Evolutionary conservation across 1,140 invertebrate species (phyloP), one percentile per base, ranked within the genome.

Genomic region (Solenopsis invicta): DNA sequence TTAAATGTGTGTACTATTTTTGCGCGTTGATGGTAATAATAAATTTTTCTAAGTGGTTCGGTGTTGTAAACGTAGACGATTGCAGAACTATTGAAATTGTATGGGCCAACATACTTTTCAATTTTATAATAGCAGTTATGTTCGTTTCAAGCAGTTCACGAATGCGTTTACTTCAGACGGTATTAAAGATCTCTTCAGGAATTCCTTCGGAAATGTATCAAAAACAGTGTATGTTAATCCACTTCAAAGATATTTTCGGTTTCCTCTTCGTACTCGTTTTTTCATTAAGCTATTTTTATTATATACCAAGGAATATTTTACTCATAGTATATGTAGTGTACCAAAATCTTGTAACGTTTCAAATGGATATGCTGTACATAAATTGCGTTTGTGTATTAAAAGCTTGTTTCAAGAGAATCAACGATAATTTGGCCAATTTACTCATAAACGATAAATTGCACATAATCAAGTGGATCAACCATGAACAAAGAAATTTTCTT

Each of bases 291-390:
- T 64, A 8, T 93, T 76, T 48, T n/a, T 1, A 54, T 6, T 8
- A 81, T 5, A 9, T 16, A 5, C 24, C n/a, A n/a, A n/a, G n/a
- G n/a, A 9, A 71, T 6, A 16, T 80, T 0, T 0, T 87, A 1
- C 3, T 2, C 0, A 90, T 91, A 69, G 0, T 89, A 0, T 13
- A 67, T 8, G 10, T 3, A 0, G 10, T 93, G 0, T 93, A 94
- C 37, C 78, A 86, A 8, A 87, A 89, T 0, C n/a, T 92, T 8
- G 13, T 90, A 0, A 56, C 92, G 2, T 94, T 86, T 75, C 45
- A 89, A 0, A 87, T 94, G 74, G 93, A 95, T 77, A 92, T 89
- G 29, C 82, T 93, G 0, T 95, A 94, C 71, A 88, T 92, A 6
- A 92, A 95, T 62, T 94, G 91, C n/a, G 92, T 93, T 0, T 92